Evolutionary conservation across 2,888 invertebrate species (phyloP), one percentile per base, ranked within the genome.

Genomic region (Malacosoma neustria): DNA sequence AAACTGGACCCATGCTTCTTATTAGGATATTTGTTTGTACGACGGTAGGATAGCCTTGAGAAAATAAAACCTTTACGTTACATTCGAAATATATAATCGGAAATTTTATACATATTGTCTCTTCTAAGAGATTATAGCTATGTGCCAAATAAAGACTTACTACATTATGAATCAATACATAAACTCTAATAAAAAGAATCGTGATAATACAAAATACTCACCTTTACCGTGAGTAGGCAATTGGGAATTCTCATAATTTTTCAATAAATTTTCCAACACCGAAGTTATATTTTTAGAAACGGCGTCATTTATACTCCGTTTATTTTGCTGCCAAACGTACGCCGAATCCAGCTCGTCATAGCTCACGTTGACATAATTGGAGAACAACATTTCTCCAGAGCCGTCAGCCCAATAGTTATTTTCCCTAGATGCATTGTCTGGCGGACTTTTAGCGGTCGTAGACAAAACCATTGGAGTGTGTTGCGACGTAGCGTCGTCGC

Each of bases 1-100:
- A 95, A 3, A 96, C 92, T 0, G 96, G 96, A 0, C 96, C 96
- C 95, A 96, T 96, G 63, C 95, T 95, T 51, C 95, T 87, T 51
- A 96, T 96, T 36, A 96, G 76, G 60, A 96, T 95, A 66, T 96
- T 96, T 0, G 96, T 95, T 62, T 92, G 89, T 11, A 96, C 93
- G 11, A 94, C 88, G 0, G 96, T 96, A 1, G 96, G 95, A 41
- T 89, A 87, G 31, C 94, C 95, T 95, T 74, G 32, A 86, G 80
- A 49, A 49, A 45, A 39, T 30, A 42, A 33, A 42, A n/a, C n/a
- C n/a, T n/a, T n/a, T n/a, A n/a, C n/a, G n/a, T n/a, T n/a, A n/a
- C n/a, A n/a, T n/a, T n/a, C n/a, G n/a, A n/a, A n/a, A n/a, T n/a
- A n/a, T n/a, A n/a, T n/a, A n/a, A n/a, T n/a, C n/a, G n/a, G n/a